These are phyloP conservation scores for Anguilla obscura DNA, from an alignment of 2,797 vertebrate species.

Conservation along the genomic window DNA sequence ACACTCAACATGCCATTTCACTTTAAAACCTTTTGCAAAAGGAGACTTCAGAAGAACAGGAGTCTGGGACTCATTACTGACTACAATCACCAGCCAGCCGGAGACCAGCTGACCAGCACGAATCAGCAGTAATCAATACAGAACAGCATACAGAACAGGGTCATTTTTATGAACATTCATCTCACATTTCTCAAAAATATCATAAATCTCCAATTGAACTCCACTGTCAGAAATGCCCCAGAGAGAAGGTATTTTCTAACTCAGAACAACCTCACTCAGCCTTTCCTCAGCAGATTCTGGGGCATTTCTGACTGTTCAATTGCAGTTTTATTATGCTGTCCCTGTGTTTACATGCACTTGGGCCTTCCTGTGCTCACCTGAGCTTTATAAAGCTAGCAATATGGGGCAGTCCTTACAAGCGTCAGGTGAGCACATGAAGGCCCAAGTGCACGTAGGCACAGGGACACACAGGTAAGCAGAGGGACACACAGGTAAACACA, in stretches of 20 bases:
- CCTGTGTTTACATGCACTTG: background rate
- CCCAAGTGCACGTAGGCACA: background rate
- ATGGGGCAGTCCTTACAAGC: background rate
- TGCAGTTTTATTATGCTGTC: too few species aligned
- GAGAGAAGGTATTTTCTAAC: background rate
- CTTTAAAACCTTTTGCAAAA: background rate
- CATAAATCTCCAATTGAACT: slow-evolving; percentile 29
- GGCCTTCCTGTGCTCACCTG: background rate
- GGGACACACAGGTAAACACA: background rate
- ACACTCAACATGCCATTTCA: slow-evolving; percentile 28
- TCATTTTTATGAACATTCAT: slow-evolving; percentile 43
- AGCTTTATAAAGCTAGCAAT: background rate
- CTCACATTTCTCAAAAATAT: slow-evolving; percentile 45
- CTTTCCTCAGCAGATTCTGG: too few species aligned
- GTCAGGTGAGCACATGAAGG: background rate
- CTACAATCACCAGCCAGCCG: background rate
- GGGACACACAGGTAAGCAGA: background rate
- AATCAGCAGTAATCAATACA: background rate
- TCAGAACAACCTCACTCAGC: background rate
- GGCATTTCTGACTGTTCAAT: too few species aligned
- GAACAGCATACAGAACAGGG: background rate
- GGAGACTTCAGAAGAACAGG: background rate
- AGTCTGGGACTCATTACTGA: background rate
- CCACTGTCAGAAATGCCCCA: slow-evolving; percentile 34
- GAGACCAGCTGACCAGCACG: background rate